These are phyloP conservation scores for Idaea dimidiata DNA, from an alignment of 2,888 invertebrate genomes.

Conservation along the genomic window DNA sequence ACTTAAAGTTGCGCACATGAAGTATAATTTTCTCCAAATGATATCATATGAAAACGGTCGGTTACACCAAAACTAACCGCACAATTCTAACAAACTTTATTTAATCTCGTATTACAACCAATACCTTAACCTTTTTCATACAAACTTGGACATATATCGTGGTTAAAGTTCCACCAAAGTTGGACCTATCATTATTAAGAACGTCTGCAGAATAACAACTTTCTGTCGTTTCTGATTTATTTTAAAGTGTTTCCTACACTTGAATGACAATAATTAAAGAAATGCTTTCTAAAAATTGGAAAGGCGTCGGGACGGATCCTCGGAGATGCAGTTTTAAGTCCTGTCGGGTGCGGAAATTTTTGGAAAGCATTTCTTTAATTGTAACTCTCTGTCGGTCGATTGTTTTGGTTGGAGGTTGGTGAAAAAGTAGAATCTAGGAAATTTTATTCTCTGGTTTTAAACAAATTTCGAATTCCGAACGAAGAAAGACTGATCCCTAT, in stretches of 20 bases:
- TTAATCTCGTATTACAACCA: not conserved
- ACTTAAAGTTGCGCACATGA: not conserved
- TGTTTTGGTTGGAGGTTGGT: not conserved
- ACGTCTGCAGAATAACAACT: not conserved
- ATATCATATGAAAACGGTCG: not conserved
- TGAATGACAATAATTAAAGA: too few relatives aligned
- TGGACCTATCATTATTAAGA: not conserved
- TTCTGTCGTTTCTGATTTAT: too few relatives aligned
- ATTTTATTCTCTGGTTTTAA: too few relatives aligned
- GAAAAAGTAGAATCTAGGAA: too few relatives aligned
- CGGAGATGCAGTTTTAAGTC: too few relatives aligned
- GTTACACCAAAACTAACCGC: not conserved
- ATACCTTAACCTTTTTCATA: constrained; percentile 1
- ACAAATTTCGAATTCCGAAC: too few relatives aligned
- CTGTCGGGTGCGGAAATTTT: too few relatives aligned
- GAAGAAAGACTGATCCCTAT: too few relatives aligned
- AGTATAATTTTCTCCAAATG: not conserved
- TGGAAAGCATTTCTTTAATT: too few relatives aligned
- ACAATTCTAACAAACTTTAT: not conserved
- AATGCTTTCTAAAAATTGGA: too few relatives aligned
- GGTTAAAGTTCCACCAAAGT: not conserved
- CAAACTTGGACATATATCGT: not conserved
- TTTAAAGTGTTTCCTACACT: too few relatives aligned
- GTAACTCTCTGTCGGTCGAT: not conserved
- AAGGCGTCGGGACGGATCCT: too few relatives aligned